A percentile compares a stretch with the other conserved stretches of the same genome.
phyloP scores from a whole-genome alignment of 1,140 invertebrate species.

The Apis florea region DNA sequence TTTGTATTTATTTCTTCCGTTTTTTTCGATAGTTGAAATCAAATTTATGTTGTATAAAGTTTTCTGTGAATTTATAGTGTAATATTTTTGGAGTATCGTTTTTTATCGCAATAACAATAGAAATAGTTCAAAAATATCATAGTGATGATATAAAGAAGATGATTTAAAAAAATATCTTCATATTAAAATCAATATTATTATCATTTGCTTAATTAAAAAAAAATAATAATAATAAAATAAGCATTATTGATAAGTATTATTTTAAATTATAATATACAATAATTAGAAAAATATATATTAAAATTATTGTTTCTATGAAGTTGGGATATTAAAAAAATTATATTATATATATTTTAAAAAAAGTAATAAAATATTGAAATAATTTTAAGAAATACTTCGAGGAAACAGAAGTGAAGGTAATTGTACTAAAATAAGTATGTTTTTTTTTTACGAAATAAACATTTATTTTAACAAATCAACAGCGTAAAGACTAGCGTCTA shows the following conservation, averaged over 20 bases:
- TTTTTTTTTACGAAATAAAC: constrained; percentile 65
- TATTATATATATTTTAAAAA: no score
- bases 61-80: neutral
- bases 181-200: no score
- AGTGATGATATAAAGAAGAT: neutral
- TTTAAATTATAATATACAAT: neutral
- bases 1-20: no score
- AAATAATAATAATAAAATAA: no score
- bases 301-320: no score
- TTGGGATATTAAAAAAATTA: no score
- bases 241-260: no score
- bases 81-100: neutral
- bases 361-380: no score
- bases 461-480: constrained; percentile 70
- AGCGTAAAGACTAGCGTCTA: constrained; percentile 64
- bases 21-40: neutral
- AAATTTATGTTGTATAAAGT: neutral
- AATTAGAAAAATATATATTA: neutral
- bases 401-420: neutral
- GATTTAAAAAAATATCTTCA: no score
- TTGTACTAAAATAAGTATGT: constrained; percentile 7
- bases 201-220: no score
- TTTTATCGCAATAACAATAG: no score
- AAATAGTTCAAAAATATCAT: neutral
- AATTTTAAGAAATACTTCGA: no score